Conservation (phyloP, 1,140 invertebrate genomes). For the Neodiprion lecontei region DNA sequence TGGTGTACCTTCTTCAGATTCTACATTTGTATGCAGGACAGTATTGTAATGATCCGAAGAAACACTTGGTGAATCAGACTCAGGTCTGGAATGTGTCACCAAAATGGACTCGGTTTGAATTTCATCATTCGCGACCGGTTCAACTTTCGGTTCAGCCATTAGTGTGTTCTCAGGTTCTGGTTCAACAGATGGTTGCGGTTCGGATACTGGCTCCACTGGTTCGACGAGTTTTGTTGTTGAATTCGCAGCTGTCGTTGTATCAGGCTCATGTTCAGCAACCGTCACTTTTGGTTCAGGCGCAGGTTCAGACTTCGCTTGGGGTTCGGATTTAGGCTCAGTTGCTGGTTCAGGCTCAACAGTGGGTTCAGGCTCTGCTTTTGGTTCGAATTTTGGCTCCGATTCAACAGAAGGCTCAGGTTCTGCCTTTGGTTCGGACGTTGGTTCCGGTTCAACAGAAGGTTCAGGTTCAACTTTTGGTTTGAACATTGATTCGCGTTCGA, state of each 20-base stretch:
- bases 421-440: constrained; percentile 27
- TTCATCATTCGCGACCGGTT: constrained; percentile 28
- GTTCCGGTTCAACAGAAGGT: constrained; percentile 32
- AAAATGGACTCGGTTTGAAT: constrained; percentile 32
- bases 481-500: constrained; percentile 24
- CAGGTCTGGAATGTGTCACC: neutral
- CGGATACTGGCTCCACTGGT: constrained; percentile 27
- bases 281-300: constrained; percentile 38
- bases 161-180: constrained; percentile 31
- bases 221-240: constrained; percentile 24
- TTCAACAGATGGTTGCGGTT: constrained; percentile 20
- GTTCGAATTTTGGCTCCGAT: constrained; percentile 32
- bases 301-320: constrained; percentile 48
- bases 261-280: constrained; percentile 34
- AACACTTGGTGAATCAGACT: neutral
- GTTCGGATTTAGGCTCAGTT: constrained; percentile 26
- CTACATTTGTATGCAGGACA: neutral
- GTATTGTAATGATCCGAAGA: neutral
- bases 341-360: constrained; percentile 21
- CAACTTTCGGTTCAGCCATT: constrained; percentile 23
- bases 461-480: constrained; percentile 26
- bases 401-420: constrained; percentile 31
- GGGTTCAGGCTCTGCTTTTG: constrained; percentile 13
- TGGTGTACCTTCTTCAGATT: neutral
- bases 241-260: constrained; percentile 28